Evolutionary conservation across 2,113 vertebrate species (phyloP).

Genomic region (Brachionichthys hirsutus): DNA sequence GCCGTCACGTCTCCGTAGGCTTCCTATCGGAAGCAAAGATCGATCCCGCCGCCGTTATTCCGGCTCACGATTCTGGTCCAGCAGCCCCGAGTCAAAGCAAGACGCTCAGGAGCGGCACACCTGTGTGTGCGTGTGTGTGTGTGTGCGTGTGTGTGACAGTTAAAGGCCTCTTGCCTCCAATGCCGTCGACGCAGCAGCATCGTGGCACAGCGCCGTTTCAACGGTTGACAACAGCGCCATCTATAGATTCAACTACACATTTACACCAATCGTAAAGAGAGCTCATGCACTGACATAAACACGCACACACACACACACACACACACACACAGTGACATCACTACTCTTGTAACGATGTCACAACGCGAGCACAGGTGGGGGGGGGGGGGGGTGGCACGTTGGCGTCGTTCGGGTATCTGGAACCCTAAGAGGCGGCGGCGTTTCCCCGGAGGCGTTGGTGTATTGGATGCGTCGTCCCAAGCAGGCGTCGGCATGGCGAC

Average conservation of each 20-base stretch:
- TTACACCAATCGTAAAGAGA: background rate
- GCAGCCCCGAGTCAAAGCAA: background rate
- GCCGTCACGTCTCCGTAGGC: conserved; percentile 92
- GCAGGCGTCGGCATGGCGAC: conserved; percentile 11
- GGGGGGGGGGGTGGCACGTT: background rate
- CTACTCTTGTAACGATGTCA: too few species aligned
- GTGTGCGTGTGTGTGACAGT: too few species aligned
- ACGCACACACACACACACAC: too few species aligned
- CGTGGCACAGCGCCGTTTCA: background rate
- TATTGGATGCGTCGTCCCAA: conserved; percentile 23
- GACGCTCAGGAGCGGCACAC: too few species aligned
- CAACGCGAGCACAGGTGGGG: background rate
- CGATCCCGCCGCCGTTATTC: background rate
- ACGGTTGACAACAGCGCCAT: conserved; percentile 40
- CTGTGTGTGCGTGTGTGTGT: too few species aligned
- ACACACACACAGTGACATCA: too few species aligned
- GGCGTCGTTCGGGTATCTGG: too few species aligned
- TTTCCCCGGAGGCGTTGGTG: background rate
- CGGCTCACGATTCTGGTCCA: background rate
- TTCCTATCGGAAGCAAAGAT: conserved; percentile 78
- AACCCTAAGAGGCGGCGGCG: too few species aligned
- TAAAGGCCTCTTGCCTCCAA: too few species aligned
- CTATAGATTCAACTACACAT: conserved; percentile 15
- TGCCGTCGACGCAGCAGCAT: too few species aligned
- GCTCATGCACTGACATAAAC: too few species aligned